Percentiles rank a stretch among this genome's conserved stretches.
These are phyloP conservation scores for Cephonodes hylas DNA, from an alignment of 2,888 invertebrate genomes.

Conservation along the genomic window DNA sequence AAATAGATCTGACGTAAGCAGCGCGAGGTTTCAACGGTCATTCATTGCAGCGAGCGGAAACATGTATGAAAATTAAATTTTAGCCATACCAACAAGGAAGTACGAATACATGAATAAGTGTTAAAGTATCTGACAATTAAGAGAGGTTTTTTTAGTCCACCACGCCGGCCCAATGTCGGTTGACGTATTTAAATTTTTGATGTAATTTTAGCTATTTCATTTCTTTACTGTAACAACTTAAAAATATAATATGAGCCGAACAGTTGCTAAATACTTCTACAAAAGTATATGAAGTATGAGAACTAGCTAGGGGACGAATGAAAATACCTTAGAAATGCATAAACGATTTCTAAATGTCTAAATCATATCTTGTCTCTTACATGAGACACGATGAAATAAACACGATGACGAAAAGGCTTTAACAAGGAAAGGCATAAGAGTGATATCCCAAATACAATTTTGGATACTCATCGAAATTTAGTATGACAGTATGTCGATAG, in stretches of 20 bases:
- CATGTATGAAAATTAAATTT: background rate
- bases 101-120: too few species aligned
- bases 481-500: background rate
- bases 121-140: too few species aligned
- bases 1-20: slow-evolving; percentile 30
- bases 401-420: background rate
- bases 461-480: too few species aligned
- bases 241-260: background rate
- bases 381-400: slow-evolving; percentile 9
- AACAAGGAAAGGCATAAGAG: too few species aligned
- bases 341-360: background rate
- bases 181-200: too few species aligned
- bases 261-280: background rate
- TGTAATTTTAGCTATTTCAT: too few species aligned
- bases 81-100: background rate
- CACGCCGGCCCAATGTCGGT: too few species aligned
- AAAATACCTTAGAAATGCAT: background rate
- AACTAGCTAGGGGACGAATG: background rate
- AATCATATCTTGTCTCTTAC: slow-evolving; percentile 5
- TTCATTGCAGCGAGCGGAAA: background rate
- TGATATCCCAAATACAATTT: too few species aligned
- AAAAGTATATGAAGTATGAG: background rate
- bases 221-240: background rate
- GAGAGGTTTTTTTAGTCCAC: too few species aligned
- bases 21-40: background rate